Evolutionary conservation across 30 jellyfish, hydroid and myxozoan genomes (phyloP).

Genomic region (Nemopilema nomurai): DNA sequence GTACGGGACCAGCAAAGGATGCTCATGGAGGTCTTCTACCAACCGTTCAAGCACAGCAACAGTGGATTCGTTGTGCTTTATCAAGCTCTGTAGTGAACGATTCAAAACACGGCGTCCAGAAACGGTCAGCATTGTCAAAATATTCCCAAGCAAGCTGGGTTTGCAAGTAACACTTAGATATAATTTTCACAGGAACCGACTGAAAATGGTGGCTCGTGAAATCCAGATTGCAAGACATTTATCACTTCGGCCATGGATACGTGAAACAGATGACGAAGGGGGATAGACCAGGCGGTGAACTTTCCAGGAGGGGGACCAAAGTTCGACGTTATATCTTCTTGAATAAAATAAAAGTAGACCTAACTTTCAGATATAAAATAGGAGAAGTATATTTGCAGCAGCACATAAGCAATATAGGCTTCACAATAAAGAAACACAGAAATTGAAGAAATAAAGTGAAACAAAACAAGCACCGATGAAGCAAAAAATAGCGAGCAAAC

Average conservation of each 20-base stretch:
- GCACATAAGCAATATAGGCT: too few species aligned
- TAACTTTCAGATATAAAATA: too few species aligned
- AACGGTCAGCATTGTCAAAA: conserved; percentile 56
- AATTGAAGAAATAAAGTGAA: too few species aligned
- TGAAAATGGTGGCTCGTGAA: neutral
- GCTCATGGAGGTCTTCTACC: conserved; percentile 84
- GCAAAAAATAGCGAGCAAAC: neutral
- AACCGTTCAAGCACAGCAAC: conserved; percentile 69
- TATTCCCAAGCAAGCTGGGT: neutral
- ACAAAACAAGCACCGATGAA: too few species aligned
- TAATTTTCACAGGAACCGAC: neutral
- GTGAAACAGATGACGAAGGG: neutral
- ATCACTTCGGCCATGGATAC: neutral
- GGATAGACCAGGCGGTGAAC: neutral
- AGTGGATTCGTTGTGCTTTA: conserved; percentile 66
- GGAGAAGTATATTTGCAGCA: too few species aligned
- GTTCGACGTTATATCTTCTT: neutral
- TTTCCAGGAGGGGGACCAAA: neutral
- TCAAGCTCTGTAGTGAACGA: conserved; percentile 61
- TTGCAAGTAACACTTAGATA: neutral
- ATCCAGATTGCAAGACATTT: neutral
- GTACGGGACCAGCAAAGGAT: conserved; percentile 75
- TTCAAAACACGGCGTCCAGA: conserved; percentile 77
- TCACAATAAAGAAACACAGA: too few species aligned
- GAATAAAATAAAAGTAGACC: neutral